Conservation (phyloP, 2,888 invertebrate species). For the Melinopterus prodromus region DNA sequence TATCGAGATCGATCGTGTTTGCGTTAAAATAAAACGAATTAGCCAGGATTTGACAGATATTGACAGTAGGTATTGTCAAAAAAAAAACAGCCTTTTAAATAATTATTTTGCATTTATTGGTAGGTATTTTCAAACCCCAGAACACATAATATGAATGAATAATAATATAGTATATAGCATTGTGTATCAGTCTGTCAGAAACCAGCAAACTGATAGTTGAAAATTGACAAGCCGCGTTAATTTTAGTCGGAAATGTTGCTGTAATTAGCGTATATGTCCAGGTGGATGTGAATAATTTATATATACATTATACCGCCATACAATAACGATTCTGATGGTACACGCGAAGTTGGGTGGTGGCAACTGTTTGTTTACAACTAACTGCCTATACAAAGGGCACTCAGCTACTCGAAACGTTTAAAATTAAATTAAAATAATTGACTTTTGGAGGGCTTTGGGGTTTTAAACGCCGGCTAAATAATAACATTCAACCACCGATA, state of each 20-base stretch:
- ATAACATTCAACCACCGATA: too few species aligned
- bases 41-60: too few species aligned
- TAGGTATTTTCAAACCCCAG: neutral
- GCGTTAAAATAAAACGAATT: too few species aligned
- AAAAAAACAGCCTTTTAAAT: neutral
- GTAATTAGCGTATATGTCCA: neutral
- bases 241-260: neutral
- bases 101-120: neutral
- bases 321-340: neutral
- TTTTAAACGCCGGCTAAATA: too few species aligned
- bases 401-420: neutral
- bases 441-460: too few species aligned
- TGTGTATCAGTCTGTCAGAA: neutral
- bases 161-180: neutral
- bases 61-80: too few species aligned
- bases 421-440: neutral
- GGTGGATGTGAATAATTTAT: neutral
- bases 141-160: neutral
- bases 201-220: neutral
- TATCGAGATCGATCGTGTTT: too few species aligned
- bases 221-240: neutral
- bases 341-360: neutral
- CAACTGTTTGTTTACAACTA: neutral
- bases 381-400: neutral
- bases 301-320: neutral